Conservation (phyloP, 2,797 vertebrate genomes). For the Tympanoctomys barrerae region DNA sequence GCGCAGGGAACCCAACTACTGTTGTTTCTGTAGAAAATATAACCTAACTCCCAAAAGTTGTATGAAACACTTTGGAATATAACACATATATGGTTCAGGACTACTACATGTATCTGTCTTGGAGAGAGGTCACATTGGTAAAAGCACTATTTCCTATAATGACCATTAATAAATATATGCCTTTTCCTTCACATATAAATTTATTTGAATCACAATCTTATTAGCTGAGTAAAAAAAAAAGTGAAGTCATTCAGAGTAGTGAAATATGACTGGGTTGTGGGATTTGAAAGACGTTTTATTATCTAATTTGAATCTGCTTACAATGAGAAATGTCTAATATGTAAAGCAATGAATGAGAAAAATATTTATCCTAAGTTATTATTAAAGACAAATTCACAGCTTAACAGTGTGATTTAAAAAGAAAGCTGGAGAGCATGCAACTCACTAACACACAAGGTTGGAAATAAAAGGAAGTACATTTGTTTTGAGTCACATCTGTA, state of each 20-base stretch:
- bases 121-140: conserved; percentile 56
- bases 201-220: conserved; percentile 69
- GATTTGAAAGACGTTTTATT: conserved; percentile 76
- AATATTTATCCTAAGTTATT: conserved; percentile 69
- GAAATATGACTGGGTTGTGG: conserved; percentile 70
- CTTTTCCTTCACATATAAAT: conserved; percentile 64
- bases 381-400: conserved; percentile 74
- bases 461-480: conserved; percentile 75
- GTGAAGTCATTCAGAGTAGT: conserved; percentile 72
- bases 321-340: conserved; percentile 72
- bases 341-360: conserved; percentile 71
- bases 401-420: conserved; percentile 74
- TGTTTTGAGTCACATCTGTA: conserved; percentile 73
- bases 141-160: conserved; percentile 64
- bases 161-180: conserved; percentile 55
- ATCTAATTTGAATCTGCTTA: conserved; percentile 72
- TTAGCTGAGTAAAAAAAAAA: conserved; percentile 54
- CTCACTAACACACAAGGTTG: conserved; percentile 74
- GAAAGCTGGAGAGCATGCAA: conserved; percentile 78
- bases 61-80: conserved; percentile 59
- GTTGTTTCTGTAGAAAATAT: conserved; percentile 59
- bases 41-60: conserved; percentile 44
- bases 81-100: conserved; percentile 9
- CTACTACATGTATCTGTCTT: conserved; percentile 18
- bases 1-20: conserved; percentile 41